phyloP scores from a whole-genome alignment of 2,113 vertebrate genomes.

The Tapirus terrestris region DNA sequence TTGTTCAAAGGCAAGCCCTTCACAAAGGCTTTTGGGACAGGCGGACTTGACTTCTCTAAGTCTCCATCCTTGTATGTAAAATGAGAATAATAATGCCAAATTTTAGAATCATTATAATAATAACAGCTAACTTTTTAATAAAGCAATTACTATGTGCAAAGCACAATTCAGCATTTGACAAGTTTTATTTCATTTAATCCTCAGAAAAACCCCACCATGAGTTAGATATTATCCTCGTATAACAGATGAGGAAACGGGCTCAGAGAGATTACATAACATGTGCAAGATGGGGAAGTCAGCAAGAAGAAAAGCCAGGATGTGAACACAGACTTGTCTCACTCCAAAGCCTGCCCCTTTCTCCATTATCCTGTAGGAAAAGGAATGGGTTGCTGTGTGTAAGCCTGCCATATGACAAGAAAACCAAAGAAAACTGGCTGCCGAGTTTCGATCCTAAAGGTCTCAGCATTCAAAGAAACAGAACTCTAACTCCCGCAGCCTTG shows the following conservation, averaged over 20 bases:
- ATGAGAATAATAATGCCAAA: background rate
- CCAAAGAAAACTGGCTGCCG: background rate
- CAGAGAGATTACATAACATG: background rate
- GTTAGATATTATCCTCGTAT: background rate
- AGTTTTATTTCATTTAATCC: background rate
- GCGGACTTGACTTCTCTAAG: background rate
- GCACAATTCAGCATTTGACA: background rate
- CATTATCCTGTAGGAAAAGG: background rate
- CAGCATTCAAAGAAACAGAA: background rate
- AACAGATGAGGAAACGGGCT: background rate
- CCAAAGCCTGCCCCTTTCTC: background rate
- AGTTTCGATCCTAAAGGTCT: background rate
- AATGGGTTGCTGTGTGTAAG: background rate
- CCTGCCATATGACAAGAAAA: background rate
- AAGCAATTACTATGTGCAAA: background rate
- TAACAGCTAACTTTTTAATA: background rate
- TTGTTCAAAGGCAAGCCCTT: background rate
- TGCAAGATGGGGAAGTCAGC: background rate
- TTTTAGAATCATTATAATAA: constrained; percentile 27
- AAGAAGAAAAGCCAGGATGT: background rate
- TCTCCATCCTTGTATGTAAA: background rate
- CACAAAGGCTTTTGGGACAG: background rate
- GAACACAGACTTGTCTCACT: background rate
- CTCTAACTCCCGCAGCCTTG: background rate
- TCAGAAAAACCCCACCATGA: background rate